Evolutionary conservation across 2,888 invertebrate genomes (phyloP), one percentile per base, ranked within the genome.

Genomic region (Caenorhabditis becei): DNA sequence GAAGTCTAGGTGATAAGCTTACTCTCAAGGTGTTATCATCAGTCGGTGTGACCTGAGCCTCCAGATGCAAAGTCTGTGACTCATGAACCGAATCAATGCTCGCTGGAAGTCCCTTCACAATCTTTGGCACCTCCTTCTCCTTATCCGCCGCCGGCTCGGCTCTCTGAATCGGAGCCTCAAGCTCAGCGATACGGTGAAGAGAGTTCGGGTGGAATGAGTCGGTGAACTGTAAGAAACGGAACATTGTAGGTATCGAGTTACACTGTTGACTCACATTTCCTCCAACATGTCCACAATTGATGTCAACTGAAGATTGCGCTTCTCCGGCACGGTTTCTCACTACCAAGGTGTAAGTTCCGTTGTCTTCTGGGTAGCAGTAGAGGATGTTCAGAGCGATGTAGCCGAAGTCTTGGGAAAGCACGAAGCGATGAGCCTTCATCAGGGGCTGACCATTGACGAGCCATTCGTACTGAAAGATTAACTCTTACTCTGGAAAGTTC

Each of bases 361-460:
- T 96, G 92, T 99, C 99, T 88, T 95, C 95, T n/a, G 98, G 96
- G 91, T 97, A 97, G 26, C 97, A 96, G 90, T 97, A 96, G 24
- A 97, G 93, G 63, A 99, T 94, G 92, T 98, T 98, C 67, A 99
- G 93, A 10, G 97, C 97, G 20, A 97, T 97, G 91, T 97, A 98
- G 77, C 97, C 97, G 92, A 98, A 97, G 92, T 98, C 97, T 89
- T 97, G 95, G 18, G 84, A 88, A 4, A 86, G 77, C 3, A 88
- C 96, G 91, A 96, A 97, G 87, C 97, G 94, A 85, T 93, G 92
- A 47, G 93, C 92, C 58, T 91, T 91, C 85, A 89, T 90, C 65
- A 99, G 94, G 81, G 96, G 94, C 91, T 95, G 94, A 67, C 96
- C 97, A 92, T 99, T 97, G 90, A 96, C 96, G 91, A 96, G 97